Evolutionary conservation across 2,797 vertebrate species (phyloP), one percentile per base, ranked within the genome.

Genomic region (Acridotheres tristis): DNA sequence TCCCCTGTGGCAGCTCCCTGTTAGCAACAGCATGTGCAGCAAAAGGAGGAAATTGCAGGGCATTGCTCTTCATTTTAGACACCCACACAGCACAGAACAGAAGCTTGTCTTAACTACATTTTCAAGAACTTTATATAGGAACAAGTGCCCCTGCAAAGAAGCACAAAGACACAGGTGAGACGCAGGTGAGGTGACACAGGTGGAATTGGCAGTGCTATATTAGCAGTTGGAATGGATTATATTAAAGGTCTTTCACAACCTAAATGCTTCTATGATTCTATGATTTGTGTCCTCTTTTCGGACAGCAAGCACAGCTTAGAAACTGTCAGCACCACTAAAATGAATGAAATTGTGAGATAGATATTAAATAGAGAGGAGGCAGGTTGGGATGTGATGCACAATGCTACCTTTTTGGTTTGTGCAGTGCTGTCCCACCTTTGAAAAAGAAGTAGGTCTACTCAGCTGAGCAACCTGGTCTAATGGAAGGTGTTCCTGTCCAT

Each of bases 361-460:
- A 23, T 50, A 21, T 1, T 3, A 71, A 63, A 53, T 1, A 53
- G 5, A 13, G 3, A 3, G 16, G 8, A n/a, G 21, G 6, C 1
- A 2, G 23, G 9, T 8, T 16, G 17, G 23, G 18, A 12, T 48
- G 26, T 53, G 59, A 62, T 0, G 2, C 20, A 68, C 36, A 50
- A 14, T 1, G 0, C 14, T 11, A 69, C 15, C 18, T 17, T 13
- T 40, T 83, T 7, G 11, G 12, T 69, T 83, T 34, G 17, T 26
- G 25, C 2, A 1, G 26, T 0, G 0, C 9, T 29, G 23, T 55
- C 18, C 20, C 55, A 74, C 38, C 40, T 80, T 45, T 53, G 65
- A 67, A 63, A 71, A 74, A 34, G 22, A 72, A 82, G 36, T 7
- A 57, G 19, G 48, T 36, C 29, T 61, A 21, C 18, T 73, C 5